Conservation (phyloP, 2,888 invertebrate species). For the Germaria angustata region DNA sequence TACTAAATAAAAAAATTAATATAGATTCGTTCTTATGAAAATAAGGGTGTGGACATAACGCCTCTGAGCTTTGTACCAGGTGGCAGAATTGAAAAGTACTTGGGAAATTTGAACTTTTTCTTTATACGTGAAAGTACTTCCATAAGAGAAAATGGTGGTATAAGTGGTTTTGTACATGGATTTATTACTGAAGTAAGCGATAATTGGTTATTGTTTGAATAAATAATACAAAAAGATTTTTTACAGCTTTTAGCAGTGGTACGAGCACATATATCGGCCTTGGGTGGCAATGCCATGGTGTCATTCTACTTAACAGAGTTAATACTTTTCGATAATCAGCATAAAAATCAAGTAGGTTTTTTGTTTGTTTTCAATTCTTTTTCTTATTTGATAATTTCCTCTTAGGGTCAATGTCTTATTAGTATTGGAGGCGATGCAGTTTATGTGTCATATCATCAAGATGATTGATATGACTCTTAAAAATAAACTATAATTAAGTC, state of each 20-base stretch:
- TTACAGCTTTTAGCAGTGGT: slow-evolving; percentile 89
- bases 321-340: slow-evolving; percentile 93
- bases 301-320: slow-evolving; percentile 96
- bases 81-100: slow-evolving; percentile 87
- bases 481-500: slow-evolving; percentile 14
- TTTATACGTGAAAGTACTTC: slow-evolving; percentile 97
- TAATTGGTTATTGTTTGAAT: neutral
- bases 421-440: slow-evolving; percentile 98
- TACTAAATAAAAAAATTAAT: slow-evolving; percentile 6
- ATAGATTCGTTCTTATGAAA: slow-evolving; percentile 78
- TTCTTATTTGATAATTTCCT: slow-evolving; percentile 47
- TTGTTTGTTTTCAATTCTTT: neutral
- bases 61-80: slow-evolving; percentile 90
- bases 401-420: slow-evolving; percentile 95
- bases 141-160: slow-evolving; percentile 93
- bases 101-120: slow-evolving; percentile 95
- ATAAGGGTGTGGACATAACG: slow-evolving; percentile 88
- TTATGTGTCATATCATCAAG: slow-evolving; percentile 86
- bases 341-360: slow-evolving; percentile 93
- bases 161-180: slow-evolving; percentile 96
- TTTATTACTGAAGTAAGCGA: slow-evolving; percentile 91
- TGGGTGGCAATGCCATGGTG: slow-evolving; percentile 97
- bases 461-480: slow-evolving; percentile 80
- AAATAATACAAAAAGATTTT: neutral
- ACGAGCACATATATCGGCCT: slow-evolving; percentile 93